Evolutionary conservation across 2,888 invertebrate genomes (phyloP).

Genomic region (Himalopsyche japonica): DNA sequence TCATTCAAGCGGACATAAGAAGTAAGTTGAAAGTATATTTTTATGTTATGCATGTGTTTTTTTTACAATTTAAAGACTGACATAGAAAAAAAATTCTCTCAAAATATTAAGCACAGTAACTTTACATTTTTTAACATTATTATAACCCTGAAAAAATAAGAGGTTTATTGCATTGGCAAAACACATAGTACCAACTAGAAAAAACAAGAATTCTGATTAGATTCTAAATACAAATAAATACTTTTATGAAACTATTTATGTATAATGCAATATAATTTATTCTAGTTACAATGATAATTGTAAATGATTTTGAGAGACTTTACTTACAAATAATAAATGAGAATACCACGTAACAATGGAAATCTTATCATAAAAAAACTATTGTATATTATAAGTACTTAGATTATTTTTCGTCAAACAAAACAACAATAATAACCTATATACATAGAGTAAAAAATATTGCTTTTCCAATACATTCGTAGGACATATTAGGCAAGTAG

Average conservation of each 20-base stretch:
- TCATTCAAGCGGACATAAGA: too few relatives aligned
- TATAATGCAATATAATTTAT: neutral
- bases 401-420: neutral
- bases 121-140: too few relatives aligned
- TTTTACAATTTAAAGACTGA: too few relatives aligned
- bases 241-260: neutral
- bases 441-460: neutral
- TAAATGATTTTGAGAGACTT: neutral
- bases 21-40: too few relatives aligned
- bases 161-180: neutral
- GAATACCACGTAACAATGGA: neutral
- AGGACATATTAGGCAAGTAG: neutral
- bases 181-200: neutral
- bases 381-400: neutral
- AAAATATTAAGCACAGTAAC: too few relatives aligned
- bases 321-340: neutral
- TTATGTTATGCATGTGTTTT: too few relatives aligned
- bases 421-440: neutral
- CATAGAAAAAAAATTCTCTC: too few relatives aligned
- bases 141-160: neutral
- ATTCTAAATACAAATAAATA: neutral
- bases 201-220: neutral
- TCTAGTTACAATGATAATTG: neutral
- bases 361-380: neutral
- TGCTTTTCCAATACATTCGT: neutral